A percentile compares a stretch with the other conserved stretches of the same genome.
phyloP scores from a whole-genome alignment of 2,888 invertebrate genomes.

The Dichetophora obliterata region DNA sequence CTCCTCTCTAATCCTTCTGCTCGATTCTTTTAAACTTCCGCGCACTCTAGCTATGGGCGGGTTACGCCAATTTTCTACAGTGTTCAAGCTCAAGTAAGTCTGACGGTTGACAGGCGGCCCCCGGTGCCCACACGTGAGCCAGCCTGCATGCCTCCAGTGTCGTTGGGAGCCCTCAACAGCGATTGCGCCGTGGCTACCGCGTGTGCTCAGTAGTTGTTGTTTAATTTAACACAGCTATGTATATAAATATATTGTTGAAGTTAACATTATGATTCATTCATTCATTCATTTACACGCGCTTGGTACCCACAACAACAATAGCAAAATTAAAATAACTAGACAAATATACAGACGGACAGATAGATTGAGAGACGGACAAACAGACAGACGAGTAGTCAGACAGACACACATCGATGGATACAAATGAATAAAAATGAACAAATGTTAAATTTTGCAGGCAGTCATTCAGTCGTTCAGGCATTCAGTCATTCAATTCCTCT shows the following conservation, averaged over 20 bases:
- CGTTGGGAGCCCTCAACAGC: neutral
- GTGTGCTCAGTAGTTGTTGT: constrained; percentile 9
- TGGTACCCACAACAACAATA: constrained; percentile 1
- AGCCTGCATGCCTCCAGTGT: neutral
- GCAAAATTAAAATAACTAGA: constrained; percentile 5
- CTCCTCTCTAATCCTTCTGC: no score
- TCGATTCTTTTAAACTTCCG: neutral
- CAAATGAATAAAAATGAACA: constrained; percentile 18
- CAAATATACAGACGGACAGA: neutral
- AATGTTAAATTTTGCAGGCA: constrained; percentile 21
- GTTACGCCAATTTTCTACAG: neutral
- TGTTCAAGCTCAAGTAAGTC: neutral
- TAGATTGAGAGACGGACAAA: neutral
- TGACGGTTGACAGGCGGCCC: constrained; percentile 4
- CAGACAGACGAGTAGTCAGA: neutral
- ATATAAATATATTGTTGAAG: neutral
- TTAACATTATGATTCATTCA: constrained; percentile 38
- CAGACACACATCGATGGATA: neutral
- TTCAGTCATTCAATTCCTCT: constrained; percentile 2
- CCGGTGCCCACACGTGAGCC: constrained; percentile 20
- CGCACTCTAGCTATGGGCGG: neutral
- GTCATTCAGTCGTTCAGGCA: neutral
- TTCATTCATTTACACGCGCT: constrained; percentile 38
- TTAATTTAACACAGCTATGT: neutral
- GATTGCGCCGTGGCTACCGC: neutral